Base-by-base conservation (phyloP, 1,140 invertebrate species). In the Ditylenchus dipsaci region DNA sequence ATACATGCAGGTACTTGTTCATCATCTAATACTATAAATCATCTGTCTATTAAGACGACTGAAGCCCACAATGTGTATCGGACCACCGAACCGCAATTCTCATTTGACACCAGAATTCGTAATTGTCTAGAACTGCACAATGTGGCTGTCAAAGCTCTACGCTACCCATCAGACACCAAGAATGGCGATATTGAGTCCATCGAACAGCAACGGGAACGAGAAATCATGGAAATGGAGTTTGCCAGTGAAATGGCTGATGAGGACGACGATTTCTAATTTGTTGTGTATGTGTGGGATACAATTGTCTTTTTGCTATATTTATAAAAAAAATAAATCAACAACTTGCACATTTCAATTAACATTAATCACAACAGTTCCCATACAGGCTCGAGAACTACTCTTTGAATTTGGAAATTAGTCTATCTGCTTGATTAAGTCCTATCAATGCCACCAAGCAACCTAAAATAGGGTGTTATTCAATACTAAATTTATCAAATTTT, bases 101-200 rank as follows among this genome's bases (percentile, higher is more conserved):
- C 93, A 72, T 98, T 97, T 84, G 94, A 99, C 86, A 92, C 97
- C 81, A 88, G 96, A 73, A 98, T 99, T 76, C 91, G 91, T 9
- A 97, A 98, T 81, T 98, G 96, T 82, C 85, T 99, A 27, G 93
- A 97, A 81, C 88, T 98, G 65, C 95, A 98, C 80, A 97, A 98
- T 85, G 92, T 97, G 83, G 97, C 87, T 56, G 91, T 95, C 0
- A 93, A 97, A 86, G 95, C 96, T 0, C 97, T 99, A 93, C 88
- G 95, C 69, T 99, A 97, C 86, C 95, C 96, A 1, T 53, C 49
- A 26, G 98, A 98, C 83, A 93, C 93, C 0, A 97, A 97, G 13
- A 76, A 76, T 21, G 19, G 45, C 0, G 67, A 76, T 15, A 58
- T 63, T 27, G 56, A 68, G 30, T 67, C 73, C 26, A 78, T 73